phyloP scores from a whole-genome alignment of 2,797 vertebrate species.

The Urophycis tenuis region DNA sequence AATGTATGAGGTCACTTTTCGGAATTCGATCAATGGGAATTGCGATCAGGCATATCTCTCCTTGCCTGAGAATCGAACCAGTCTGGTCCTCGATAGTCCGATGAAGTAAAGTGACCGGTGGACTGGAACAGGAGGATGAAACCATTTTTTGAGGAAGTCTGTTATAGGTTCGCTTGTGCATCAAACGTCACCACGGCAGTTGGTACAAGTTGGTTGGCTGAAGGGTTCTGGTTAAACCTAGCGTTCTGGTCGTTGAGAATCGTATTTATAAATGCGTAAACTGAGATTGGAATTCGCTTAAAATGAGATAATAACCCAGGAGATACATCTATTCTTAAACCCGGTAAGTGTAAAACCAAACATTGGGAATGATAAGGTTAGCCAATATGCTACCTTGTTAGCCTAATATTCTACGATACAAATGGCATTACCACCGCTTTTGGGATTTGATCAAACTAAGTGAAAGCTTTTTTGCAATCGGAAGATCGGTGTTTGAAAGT shows the following conservation, averaged over 20 bases:
- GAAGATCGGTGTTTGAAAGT: not conserved
- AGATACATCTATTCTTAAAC: not conserved
- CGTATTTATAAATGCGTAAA: not conserved
- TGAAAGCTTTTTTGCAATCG: not conserved
- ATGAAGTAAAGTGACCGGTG: not conserved
- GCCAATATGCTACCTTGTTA: not conserved
- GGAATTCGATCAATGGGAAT: not conserved
- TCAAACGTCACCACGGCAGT: not conserved
- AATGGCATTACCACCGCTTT: not conserved
- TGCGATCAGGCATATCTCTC: not conserved
- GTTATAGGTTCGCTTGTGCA: not conserved
- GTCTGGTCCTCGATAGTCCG: not conserved
- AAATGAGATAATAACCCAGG: not conserved
- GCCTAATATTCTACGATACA: not conserved
- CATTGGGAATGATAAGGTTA: not conserved
- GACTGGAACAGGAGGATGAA: not conserved
- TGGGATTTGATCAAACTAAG: not conserved
- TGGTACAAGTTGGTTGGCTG: not conserved
- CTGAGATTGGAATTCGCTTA: not conserved
- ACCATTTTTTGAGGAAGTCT: not conserved
- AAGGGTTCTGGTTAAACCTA: not conserved
- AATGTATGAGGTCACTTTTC: not conserved
- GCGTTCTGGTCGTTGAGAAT: not conserved
- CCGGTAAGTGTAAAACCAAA: not conserved
- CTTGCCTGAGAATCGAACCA: not conserved